Evolutionary conservation across 1,140 invertebrate species (phyloP), one percentile per base, ranked within the genome.

Genomic region (Lepidurus arcticus): DNA sequence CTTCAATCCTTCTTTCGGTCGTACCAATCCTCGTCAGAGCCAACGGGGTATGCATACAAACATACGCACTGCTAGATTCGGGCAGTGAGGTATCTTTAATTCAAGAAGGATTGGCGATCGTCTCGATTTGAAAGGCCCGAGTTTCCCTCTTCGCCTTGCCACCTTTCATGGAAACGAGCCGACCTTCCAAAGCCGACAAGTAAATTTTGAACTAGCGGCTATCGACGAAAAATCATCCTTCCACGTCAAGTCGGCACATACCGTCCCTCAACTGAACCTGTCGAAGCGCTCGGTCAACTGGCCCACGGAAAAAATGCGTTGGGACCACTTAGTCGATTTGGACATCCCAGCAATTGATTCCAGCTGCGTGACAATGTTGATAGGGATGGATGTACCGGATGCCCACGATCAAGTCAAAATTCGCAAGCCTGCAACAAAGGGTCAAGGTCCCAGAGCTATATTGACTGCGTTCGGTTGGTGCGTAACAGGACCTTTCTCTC

Each of bases 11-110:
- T 34, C 34, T 34, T 34, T 34, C 34, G 42, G 74, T 42, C 10
- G 73, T 26, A 13, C 73, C 42, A 2, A 74, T 42, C 10, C 73
- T 16, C 10, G 73, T 0, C 0, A 11, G 73, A 24, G 42, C 73
- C 11, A 74, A 74, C 21, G 42, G 42, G 0, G 21, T 16, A 74
- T 34, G 24, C n/a, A 7, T 53, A 11, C 21, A 77, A 9, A 77
- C 76, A 2, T 77, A 53, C 44, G 76, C 76, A 9, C 24, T 77
- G 16, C 44, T 77, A 16, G 76, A 77, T 13, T 13, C 11, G 16
- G 76, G 76, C 2, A 77, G 76, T 53, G 76, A 77, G 24, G 76
- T 53, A 3, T 77, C 76, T 11, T 1, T 77, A 11, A 77, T 77
- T 65, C 13, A 24, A 9, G 16, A 77, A 77, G 76, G 53, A 13